These are phyloP conservation scores for Gnatocerus cornutus DNA, from an alignment of 2,888 invertebrate genomes.

Conservation along the genomic window DNA sequence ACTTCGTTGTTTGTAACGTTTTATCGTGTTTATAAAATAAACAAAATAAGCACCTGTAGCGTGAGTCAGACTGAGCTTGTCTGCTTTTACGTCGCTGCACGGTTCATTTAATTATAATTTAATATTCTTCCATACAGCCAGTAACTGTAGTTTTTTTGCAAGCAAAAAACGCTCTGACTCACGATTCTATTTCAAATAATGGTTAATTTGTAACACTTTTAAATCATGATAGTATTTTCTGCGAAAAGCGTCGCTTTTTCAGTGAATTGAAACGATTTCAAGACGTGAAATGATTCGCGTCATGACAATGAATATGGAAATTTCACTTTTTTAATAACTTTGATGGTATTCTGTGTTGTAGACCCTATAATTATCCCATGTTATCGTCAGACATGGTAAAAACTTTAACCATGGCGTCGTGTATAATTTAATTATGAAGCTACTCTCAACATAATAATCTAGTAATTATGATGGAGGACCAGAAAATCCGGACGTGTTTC, in stretches of 20 bases:
- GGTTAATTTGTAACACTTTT: background rate
- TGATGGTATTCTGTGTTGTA: background rate
- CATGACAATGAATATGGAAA: background rate
- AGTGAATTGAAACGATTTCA: too few relatives aligned
- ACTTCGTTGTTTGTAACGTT: conserved; percentile 23
- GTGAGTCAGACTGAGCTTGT: conserved; percentile 41
- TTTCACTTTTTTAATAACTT: background rate
- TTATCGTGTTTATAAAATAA: conserved; percentile 29
- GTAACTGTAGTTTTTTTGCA: conserved; percentile 23
- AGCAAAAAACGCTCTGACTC: conserved; percentile 5
- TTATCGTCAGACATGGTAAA: conserved; percentile 1
- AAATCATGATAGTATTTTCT: too few relatives aligned
- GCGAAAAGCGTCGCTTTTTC: too few relatives aligned
- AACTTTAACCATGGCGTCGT: background rate
- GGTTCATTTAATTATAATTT: conserved; percentile 43
- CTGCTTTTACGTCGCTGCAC: conserved; percentile 31
- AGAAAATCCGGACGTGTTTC: too few relatives aligned
- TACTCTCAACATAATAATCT: background rate
- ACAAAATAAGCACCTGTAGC: conserved; percentile 46
- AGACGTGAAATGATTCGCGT: too few relatives aligned
- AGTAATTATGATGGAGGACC: too few relatives aligned
- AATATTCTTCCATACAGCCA: conserved; percentile 34
- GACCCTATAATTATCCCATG: conserved; percentile 4
- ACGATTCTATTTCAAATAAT: too few relatives aligned
- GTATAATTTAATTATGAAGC: background rate